phyloP scores from a whole-genome alignment of 1,140 invertebrate species.

The Magallana ariakensis region DNA sequence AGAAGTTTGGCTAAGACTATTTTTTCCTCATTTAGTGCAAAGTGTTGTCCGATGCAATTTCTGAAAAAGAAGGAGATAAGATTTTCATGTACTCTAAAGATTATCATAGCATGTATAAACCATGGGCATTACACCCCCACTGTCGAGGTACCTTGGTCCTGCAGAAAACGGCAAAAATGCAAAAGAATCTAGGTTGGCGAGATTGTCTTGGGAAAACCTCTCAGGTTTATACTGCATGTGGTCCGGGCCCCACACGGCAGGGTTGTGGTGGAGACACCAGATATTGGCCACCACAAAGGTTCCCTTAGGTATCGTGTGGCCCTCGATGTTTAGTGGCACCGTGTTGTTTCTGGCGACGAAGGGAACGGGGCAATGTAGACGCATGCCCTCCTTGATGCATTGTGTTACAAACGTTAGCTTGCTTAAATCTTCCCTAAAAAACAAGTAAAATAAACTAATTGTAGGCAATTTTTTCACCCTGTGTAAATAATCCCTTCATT shows the following conservation, averaged over 20 bases:
- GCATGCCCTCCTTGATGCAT: slow-evolving; percentile 78
- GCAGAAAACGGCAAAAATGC: slow-evolving; percentile 74
- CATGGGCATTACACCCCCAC: no score
- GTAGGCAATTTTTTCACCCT: neutral
- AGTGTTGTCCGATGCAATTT: slow-evolving; percentile 73
- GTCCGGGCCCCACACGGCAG: slow-evolving; percentile 67
- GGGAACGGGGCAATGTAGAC: slow-evolving; percentile 81
- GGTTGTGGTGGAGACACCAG: slow-evolving; percentile 73
- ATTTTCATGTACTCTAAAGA: neutral
- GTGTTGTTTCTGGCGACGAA: slow-evolving; percentile 87
- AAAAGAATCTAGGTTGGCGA: slow-evolving; percentile 67
- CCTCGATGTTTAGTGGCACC: slow-evolving; percentile 78
- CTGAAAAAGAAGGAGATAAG: slow-evolving; percentile 54
- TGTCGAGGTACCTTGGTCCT: slow-evolving; percentile 68
- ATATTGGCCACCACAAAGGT: slow-evolving; percentile 62
- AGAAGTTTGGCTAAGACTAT: neutral
- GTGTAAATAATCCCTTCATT: no score
- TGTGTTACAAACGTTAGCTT: slow-evolving; percentile 77
- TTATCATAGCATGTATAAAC: neutral
- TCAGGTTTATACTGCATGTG: slow-evolving; percentile 62
- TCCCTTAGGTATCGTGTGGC: slow-evolving; percentile 62
- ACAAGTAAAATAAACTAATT: neutral
- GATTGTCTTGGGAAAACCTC: slow-evolving; percentile 70
- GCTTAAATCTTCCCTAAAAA: slow-evolving; percentile 62
- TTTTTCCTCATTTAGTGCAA: slow-evolving; percentile 75